These are phyloP conservation scores for Drosophila auraria DNA, from an alignment of 1,140 invertebrate genomes.

Conservation along the genomic window DNA sequence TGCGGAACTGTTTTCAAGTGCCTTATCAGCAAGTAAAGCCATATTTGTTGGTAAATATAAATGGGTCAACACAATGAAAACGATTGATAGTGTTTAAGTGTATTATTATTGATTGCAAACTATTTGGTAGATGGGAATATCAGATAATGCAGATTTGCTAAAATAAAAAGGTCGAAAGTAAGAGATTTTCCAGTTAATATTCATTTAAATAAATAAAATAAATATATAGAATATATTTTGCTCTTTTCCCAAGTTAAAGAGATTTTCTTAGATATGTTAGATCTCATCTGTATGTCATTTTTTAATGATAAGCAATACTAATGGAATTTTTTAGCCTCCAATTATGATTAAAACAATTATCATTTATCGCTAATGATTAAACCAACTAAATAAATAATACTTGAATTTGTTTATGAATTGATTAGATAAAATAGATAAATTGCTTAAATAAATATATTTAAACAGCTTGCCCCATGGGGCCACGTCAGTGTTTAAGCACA, in stretches of 20 bases:
- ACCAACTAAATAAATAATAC: neutral
- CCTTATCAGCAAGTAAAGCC: neutral
- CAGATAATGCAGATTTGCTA: neutral
- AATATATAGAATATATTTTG: too few relatives aligned
- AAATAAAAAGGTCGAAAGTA: too few relatives aligned
- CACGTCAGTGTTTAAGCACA: constrained; percentile 2
- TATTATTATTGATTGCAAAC: neutral
- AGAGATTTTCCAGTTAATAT: too few relatives aligned
- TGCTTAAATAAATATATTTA: neutral
- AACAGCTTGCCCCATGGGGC: neutral
- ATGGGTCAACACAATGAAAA: neutral
- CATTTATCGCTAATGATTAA: neutral
- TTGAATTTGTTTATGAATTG: neutral
- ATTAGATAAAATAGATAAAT: neutral
- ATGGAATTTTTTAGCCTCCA: neutral
- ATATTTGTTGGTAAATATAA: neutral
- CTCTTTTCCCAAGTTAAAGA: too few relatives aligned
- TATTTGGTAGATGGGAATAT: constrained; percentile 2
- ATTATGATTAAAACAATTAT: neutral
- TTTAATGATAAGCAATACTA: neutral
- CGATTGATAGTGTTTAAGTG: neutral
- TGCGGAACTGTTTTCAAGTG: neutral
- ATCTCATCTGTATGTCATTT: too few relatives aligned
- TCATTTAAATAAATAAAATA: too few relatives aligned
- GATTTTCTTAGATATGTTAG: too few relatives aligned